Conservation (phyloP, 2,113 vertebrate genomes). For the Pluvialis apricaria region DNA sequence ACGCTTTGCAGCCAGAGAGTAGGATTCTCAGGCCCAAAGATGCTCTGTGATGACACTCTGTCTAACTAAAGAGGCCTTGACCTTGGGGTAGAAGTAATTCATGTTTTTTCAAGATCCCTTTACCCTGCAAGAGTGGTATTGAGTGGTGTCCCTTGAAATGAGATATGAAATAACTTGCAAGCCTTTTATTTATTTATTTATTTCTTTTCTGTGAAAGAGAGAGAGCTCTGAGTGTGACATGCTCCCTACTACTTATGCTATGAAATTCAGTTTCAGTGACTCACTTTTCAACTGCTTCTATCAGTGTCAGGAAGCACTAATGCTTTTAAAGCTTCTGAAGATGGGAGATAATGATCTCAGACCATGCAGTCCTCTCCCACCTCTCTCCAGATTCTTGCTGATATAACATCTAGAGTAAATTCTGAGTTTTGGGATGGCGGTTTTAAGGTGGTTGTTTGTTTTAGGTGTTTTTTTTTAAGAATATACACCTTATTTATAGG, state of each 20-base stretch:
- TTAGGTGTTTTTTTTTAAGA: not conserved
- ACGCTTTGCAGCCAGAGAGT: not conserved
- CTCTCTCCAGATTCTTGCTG: not conserved
- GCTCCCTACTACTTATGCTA: not conserved
- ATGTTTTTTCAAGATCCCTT: not conserved
- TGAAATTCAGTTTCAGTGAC: not conserved
- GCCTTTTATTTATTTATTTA: not conserved
- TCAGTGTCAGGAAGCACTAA: not conserved
- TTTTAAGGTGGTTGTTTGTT: too few relatives aligned
- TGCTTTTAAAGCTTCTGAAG: not conserved
- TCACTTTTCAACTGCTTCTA: not conserved
- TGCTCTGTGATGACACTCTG: not conserved
- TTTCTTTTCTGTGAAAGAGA: not conserved
- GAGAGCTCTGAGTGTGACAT: not conserved
- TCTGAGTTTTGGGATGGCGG: accelerated
- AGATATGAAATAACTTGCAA: not conserved
- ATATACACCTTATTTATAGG: not conserved
- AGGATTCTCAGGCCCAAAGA: not conserved
- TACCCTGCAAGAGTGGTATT: not conserved
- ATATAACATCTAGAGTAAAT: not conserved
- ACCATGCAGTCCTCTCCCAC: not conserved
- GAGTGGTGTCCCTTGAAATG: not conserved
- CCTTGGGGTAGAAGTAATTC: not conserved
- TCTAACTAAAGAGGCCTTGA: not conserved
- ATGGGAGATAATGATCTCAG: not conserved